phyloP scores from a whole-genome alignment of 2,797 vertebrate species.

The Danio albolineatus region DNA sequence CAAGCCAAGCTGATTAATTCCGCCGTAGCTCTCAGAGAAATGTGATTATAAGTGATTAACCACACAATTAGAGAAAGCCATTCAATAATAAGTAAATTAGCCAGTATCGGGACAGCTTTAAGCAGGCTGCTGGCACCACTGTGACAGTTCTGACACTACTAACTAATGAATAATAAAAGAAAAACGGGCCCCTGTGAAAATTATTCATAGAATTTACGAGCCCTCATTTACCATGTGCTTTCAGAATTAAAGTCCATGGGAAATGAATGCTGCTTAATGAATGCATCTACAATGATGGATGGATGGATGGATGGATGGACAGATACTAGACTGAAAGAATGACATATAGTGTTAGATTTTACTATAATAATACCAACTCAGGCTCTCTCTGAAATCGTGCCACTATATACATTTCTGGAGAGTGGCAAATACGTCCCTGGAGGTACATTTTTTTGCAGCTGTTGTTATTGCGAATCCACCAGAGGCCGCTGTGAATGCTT shows the following conservation, averaged over 20 bases:
- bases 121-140: neutral
- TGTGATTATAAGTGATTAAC: slow-evolving; percentile 26
- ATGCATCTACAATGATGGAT: neutral
- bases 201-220: neutral
- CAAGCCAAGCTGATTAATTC: slow-evolving; percentile 22
- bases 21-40: slow-evolving; percentile 5
- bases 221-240: neutral
- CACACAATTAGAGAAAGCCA: slow-evolving; percentile 6
- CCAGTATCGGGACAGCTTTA: slow-evolving; percentile 1
- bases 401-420: too few species aligned
- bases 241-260: neutral
- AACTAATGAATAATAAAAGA: neutral
- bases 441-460: too few species aligned
- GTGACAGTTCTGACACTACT: neutral
- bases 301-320: neutral
- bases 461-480: too few species aligned
- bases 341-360: neutral
- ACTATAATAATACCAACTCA: too few species aligned
- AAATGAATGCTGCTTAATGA: neutral
- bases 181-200: neutral
- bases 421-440: too few species aligned
- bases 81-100: slow-evolving; percentile 13
- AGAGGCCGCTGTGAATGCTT: too few species aligned
- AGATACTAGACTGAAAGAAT: too few species aligned
- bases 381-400: too few species aligned